These are phyloP conservation scores for Picathartes gymnocephalus DNA, from an alignment of 2,113 vertebrate genomes.

Conservation along the genomic window DNA sequence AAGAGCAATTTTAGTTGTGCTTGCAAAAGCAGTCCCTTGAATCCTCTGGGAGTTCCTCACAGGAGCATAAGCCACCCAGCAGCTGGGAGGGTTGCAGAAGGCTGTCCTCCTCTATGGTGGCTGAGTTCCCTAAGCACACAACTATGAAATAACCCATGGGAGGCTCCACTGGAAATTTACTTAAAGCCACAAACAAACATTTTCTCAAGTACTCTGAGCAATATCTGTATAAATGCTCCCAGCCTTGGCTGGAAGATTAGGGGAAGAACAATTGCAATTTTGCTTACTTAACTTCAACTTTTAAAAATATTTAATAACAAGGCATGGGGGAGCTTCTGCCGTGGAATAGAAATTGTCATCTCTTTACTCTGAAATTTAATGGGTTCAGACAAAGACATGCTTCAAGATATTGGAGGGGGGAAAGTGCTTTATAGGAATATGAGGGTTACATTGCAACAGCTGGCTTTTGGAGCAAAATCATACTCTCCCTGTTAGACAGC, in stretches of 20 bases:
- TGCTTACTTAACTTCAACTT: background rate
- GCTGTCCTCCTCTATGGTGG: rapidly evolving
- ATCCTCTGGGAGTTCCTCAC: background rate
- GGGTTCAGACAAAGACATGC: background rate
- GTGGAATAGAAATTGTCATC: background rate
- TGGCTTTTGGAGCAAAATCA: background rate
- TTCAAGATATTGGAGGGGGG: background rate
- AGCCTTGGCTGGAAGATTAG: background rate
- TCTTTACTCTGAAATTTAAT: background rate
- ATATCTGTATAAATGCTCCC: background rate
- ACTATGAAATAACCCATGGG: background rate
- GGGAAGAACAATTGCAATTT: background rate
- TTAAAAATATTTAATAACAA: background rate
- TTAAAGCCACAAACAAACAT: background rate
- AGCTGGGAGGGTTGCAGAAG: background rate
- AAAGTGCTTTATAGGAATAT: background rate
- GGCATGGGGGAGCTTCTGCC: background rate
- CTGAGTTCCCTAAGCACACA: background rate
- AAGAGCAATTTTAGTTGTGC: background rate
- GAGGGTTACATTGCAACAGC: background rate
- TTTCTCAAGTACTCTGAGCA: background rate
- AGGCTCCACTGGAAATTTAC: background rate
- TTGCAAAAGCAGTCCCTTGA: background rate
- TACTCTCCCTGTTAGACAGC: background rate
- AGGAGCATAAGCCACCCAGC: background rate